A percentile compares a stretch with the other conserved stretches of the same genome.
phyloP scores from a whole-genome alignment of 2,113 vertebrate genomes.

The Ovis canadensis region DNA sequence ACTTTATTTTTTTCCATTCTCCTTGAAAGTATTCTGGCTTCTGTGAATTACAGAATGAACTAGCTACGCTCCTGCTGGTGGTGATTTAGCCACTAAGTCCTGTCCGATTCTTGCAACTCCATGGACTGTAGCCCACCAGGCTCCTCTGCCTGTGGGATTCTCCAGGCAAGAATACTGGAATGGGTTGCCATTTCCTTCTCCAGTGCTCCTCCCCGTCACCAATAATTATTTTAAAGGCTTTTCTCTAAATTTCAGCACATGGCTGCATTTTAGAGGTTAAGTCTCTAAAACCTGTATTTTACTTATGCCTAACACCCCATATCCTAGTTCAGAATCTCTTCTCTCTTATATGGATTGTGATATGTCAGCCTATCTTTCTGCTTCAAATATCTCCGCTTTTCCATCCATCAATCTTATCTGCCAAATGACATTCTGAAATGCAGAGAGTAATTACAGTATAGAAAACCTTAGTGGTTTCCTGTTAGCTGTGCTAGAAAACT shows the following conservation, averaged over 20 bases:
- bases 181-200: too few relatives aligned
- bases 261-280: not conserved
- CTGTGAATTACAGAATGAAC: not conserved
- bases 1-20: not conserved
- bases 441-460: not conserved
- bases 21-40: not conserved
- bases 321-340: not conserved
- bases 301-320: accelerated
- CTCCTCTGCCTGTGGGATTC: not conserved
- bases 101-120: not conserved
- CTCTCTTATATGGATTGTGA: not conserved
- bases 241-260: not conserved
- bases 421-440: not conserved
- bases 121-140: not conserved
- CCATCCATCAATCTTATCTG: not conserved
- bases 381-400: not conserved
- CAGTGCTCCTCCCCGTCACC: accelerated
- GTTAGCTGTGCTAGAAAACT: not conserved
- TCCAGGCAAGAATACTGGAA: too few relatives aligned
- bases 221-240: not conserved
- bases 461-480: not conserved
- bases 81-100: too few relatives aligned
- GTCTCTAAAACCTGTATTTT: not conserved
- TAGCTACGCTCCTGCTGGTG: too few relatives aligned
- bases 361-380: accelerated